Evolutionary conservation across 2,888 invertebrate species (phyloP).

Genomic region (Luffia ferchaultella): DNA sequence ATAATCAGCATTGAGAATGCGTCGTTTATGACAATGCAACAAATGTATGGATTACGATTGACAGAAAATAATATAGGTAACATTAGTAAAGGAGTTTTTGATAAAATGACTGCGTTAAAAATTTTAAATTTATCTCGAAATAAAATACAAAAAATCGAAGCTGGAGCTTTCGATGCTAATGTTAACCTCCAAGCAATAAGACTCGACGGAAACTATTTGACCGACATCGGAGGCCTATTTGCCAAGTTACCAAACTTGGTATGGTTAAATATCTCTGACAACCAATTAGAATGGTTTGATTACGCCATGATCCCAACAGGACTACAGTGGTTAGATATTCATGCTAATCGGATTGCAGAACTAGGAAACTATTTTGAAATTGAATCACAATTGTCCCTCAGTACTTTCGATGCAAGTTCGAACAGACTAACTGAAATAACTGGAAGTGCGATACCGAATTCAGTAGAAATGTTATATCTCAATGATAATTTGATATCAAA

Average conservation of each 20-base stretch:
- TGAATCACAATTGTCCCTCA: conserved; percentile 79
- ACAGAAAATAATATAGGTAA: conserved; percentile 87
- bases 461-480: conserved; percentile 79
- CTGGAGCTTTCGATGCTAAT: conserved; percentile 80
- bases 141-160: conserved; percentile 80
- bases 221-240: conserved; percentile 81
- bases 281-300: conserved; percentile 84
- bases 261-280: conserved; percentile 88
- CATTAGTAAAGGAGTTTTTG: conserved; percentile 81
- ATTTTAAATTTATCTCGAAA: conserved; percentile 86
- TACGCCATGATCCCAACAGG: conserved; percentile 86
- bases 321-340: conserved; percentile 86
- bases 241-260: conserved; percentile 82
- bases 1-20: conserved; percentile 80
- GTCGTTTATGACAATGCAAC: conserved; percentile 81
- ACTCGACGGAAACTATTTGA: conserved; percentile 82
- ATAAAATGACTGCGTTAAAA: conserved; percentile 79
- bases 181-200: conserved; percentile 81
- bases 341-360: conserved; percentile 83
- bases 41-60: conserved; percentile 81
- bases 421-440: conserved; percentile 84
- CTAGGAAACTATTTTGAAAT: conserved; percentile 87
- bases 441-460: conserved; percentile 83
- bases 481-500: conserved; percentile 84
- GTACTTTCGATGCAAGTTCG: conserved; percentile 83